These are phyloP conservation scores for Axis porcinus DNA, from an alignment of 2,113 vertebrate species.

Conservation along the genomic window DNA sequence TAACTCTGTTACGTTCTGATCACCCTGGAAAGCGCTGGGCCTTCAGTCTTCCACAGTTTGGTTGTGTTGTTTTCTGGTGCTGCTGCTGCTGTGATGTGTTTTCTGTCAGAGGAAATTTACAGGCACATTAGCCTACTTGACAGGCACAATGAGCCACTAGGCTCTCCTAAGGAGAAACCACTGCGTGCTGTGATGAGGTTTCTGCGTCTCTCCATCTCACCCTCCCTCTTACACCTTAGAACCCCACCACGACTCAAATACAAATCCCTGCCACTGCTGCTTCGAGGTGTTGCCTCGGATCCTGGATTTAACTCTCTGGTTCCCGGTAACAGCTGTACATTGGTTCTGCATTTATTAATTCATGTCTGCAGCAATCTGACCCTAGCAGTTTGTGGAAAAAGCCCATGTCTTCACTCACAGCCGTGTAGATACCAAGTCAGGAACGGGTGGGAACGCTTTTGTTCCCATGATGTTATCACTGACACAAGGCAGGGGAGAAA, in stretches of 20 bases:
- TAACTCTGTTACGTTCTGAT: slow-evolving; percentile 23
- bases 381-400: not conserved
- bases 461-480: not conserved
- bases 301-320: slow-evolving; percentile 6
- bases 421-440: not conserved
- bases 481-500: not conserved
- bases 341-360: not conserved
- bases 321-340: not conserved
- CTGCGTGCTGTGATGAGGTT: not conserved
- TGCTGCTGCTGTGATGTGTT: slow-evolving; percentile 45
- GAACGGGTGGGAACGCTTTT: not conserved
- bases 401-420: not conserved
- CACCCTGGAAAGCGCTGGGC: not conserved
- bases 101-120: slow-evolving; percentile 66
- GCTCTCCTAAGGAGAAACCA: slow-evolving; percentile 47
- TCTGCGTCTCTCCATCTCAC: not conserved
- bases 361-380: not conserved
- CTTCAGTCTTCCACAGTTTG: slow-evolving; percentile 31
- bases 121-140: slow-evolving; percentile 61
- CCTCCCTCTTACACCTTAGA: not conserved
- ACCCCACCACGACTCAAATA: not conserved
- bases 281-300: not conserved
- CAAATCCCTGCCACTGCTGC: not conserved
- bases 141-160: slow-evolving; percentile 47
- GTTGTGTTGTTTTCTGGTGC: slow-evolving; percentile 27